A percentile compares a stretch with the other conserved stretches of the same genome.
These are phyloP conservation scores for Zaprionus taronus DNA, from an alignment of 1,140 invertebrate genomes.

Conservation along the genomic window DNA sequence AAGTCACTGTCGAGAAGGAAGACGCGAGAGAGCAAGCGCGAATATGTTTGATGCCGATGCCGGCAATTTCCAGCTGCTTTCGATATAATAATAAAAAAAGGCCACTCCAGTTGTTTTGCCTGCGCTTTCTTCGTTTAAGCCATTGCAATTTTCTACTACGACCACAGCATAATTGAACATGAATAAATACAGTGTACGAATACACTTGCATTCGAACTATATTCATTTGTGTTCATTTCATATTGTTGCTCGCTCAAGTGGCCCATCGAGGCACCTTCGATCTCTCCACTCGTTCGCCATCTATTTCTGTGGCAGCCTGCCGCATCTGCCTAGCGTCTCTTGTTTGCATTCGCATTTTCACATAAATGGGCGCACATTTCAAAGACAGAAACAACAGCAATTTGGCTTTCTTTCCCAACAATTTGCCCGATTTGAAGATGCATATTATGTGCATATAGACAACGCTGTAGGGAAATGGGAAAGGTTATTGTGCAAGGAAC, in stretches of 20 bases:
- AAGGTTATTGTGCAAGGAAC: not conserved
- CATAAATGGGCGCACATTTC: conserved; percentile 31
- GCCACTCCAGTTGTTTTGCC: conserved; percentile 50
- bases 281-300: conserved; percentile 34
- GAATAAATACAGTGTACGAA: conserved; percentile 42
- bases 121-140: conserved; percentile 33
- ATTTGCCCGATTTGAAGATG: conserved; percentile 14
- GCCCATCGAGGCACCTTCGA: conserved; percentile 51
- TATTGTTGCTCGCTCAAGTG: conserved; percentile 50
- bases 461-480: not conserved
- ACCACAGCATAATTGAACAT: conserved; percentile 64
- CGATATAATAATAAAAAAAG: conserved; percentile 13
- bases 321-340: conserved; percentile 1
- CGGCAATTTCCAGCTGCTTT: conserved; percentile 63
- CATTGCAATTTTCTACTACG: conserved; percentile 36
- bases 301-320: conserved; percentile 50
- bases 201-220: not conserved
- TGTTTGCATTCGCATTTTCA: conserved; percentile 41
- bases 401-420: conserved; percentile 21
- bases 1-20: conserved; percentile 50
- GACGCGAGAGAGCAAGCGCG: not conserved
- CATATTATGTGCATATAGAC: not conserved
- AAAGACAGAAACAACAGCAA: conserved; percentile 37
- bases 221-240: not conserved
- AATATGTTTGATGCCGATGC: conserved; percentile 35